These are phyloP conservation scores for Rhabdomys dilectus DNA, from an alignment of 2,113 vertebrate genomes.

Conservation along the genomic window DNA sequence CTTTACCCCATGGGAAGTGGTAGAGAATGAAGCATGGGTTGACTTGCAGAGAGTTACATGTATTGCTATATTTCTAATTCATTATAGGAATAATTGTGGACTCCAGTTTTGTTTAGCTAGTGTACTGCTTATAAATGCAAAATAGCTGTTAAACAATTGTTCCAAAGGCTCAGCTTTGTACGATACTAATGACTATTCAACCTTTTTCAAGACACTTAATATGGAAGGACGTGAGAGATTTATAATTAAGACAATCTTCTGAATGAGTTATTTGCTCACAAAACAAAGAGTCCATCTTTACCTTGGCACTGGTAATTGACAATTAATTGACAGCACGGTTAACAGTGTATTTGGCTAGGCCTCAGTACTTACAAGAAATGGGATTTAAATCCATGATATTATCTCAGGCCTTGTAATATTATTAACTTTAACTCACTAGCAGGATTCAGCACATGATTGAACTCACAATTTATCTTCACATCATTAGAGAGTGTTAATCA, in stretches of 20 bases:
- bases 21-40: constrained; percentile 84
- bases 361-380: constrained; percentile 70
- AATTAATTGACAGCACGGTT: constrained; percentile 83
- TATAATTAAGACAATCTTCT: constrained; percentile 88
- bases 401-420: constrained; percentile 73
- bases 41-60: constrained; percentile 83
- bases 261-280: constrained; percentile 86
- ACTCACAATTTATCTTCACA: constrained; percentile 55
- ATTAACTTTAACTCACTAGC: constrained; percentile 70
- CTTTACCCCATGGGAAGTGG: constrained; percentile 84
- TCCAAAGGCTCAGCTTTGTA: constrained; percentile 81
- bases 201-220: constrained; percentile 85
- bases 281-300: constrained; percentile 87
- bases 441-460: constrained; percentile 55
- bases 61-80: constrained; percentile 89
- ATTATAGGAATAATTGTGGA: constrained; percentile 88
- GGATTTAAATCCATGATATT: constrained; percentile 60
- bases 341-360: constrained; percentile 74
- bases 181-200: constrained; percentile 86
- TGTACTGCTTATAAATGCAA: constrained; percentile 86
- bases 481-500: constrained; percentile 26
- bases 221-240: constrained; percentile 84
- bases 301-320: constrained; percentile 84
- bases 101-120: constrained; percentile 89
- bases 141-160: constrained; percentile 86